A percentile compares a stretch with the other conserved stretches of the same genome.
Conservation (phyloP, 2,888 invertebrate genomes). For the Rhyacophila evoluta region DNA sequence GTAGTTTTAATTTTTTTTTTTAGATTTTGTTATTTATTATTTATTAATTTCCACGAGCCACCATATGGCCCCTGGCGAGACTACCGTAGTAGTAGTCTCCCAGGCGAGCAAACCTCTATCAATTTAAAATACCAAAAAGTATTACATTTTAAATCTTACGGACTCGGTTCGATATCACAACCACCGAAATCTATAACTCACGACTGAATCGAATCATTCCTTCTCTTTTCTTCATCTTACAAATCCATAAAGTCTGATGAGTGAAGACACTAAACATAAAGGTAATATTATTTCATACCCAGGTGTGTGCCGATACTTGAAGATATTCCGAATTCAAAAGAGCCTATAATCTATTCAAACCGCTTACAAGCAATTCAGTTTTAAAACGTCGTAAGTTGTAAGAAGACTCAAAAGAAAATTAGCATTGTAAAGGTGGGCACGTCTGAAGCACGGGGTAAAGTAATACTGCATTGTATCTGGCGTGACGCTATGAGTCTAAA, state of each 20-base stretch:
- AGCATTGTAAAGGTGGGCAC: slow-evolving; percentile 5
- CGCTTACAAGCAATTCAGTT: neutral
- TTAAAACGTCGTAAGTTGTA: slow-evolving; percentile 15
- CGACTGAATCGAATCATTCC: slow-evolving; percentile 3
- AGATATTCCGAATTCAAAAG: neutral
- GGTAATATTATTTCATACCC: neutral
- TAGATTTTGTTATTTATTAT: neutral
- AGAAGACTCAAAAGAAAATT: neutral
- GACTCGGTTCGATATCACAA: neutral
- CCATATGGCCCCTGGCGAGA: neutral
- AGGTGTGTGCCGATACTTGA: slow-evolving; percentile 22
- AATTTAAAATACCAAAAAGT: slow-evolving; percentile 14
- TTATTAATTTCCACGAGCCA: neutral
- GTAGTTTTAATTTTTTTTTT: no score
- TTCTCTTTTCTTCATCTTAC: neutral
- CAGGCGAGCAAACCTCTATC: slow-evolving; percentile 23
- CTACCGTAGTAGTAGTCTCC: slow-evolving; percentile 20
- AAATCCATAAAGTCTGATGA: neutral
- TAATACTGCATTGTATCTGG: slow-evolving; percentile 32
- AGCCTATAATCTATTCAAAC: slow-evolving; percentile 12
- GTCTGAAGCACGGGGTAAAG: slow-evolving; percentile 31
- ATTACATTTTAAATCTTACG: neutral
- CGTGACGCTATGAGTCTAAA: slow-evolving; percentile 49
- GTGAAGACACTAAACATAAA: neutral
- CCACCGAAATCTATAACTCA: neutral